Evolutionary conservation across 2,888 invertebrate genomes (phyloP), one percentile per base, ranked within the genome.

Genomic region (Fragum whitleyi): DNA sequence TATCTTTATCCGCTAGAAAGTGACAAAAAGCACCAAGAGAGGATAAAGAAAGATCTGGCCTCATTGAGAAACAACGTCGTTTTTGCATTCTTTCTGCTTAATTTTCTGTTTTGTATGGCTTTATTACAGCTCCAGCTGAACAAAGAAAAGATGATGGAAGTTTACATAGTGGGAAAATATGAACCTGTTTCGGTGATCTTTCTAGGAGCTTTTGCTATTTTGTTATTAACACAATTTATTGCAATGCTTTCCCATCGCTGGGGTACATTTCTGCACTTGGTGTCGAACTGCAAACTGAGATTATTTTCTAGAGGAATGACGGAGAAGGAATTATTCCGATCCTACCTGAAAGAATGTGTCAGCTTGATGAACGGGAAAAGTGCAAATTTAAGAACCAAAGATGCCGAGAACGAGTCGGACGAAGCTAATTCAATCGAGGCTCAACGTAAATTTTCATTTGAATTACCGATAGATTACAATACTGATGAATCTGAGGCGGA

Each of bases 201-300:
- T 93, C 97, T 99, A 86, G 97, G 98, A 95, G 98, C 99, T 96
- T 99, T 99, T 95, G 98, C 98, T 51, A 95, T 98, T 90, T 98
- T 99, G 95, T 95, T 99, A 94, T 95, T 98, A 42, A 97, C 98
- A 90, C 98, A 99, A 95, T 99, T 99, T 94, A 95, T 96, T 72
- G 98, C 98, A 89, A 99, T 99, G 98, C 95, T 99, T 95, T 97
- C 98, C 96, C 99, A 99, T 97, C 96, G 99, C 91, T 98, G 99
- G 94, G 98, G 98, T 92, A 99, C 99, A 1, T 95, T 99, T 80
- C 97, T 98, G 6, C 99, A 99, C 94, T 98, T 99, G 92, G 95
- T 99, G 93, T 97, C 99, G 62, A 98, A 98, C 29, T 42, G 42
- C 26, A 65, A 65, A 42, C 3, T 65, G 2, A 65, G 29, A 16